These are phyloP conservation scores for Drosophila elegans DNA, from an alignment of 1,140 invertebrate genomes.

Conservation along the genomic window DNA sequence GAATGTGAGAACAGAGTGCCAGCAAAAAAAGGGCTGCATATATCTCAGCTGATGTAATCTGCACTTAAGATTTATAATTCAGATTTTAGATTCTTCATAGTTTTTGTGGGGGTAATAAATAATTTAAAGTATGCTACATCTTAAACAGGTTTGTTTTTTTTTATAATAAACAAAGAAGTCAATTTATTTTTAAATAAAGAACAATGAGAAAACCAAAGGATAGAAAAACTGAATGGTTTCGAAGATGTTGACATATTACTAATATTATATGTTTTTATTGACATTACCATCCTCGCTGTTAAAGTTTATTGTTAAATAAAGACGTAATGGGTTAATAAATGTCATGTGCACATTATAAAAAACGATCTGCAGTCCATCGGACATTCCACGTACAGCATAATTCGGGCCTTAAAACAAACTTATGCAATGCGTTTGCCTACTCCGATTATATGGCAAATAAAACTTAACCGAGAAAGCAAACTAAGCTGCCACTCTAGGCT, in stretches of 20 bases:
- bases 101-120: conserved; percentile 1
- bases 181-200: neutral
- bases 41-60: conserved; percentile 12
- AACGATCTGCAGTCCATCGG: neutral
- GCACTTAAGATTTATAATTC: conserved; percentile 26
- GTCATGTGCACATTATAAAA: neutral
- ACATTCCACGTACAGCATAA: neutral
- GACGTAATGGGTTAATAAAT: neutral
- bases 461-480: conserved; percentile 38
- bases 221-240: no score
- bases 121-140: neutral
- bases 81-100: conserved; percentile 18
- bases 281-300: no score
- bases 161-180: no score
- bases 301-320: neutral
- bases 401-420: conserved; percentile 18
- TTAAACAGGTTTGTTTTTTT: neutral
- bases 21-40: conserved; percentile 24
- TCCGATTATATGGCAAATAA: conserved; percentile 27
- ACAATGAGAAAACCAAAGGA: no score
- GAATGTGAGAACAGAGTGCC: conserved; percentile 39
- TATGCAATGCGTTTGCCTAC: conserved; percentile 21
- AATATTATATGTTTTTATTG: no score
- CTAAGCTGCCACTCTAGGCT: conserved; percentile 22
- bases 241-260: no score